phyloP scores from a whole-genome alignment of 2,797 vertebrate genomes.

The Cynodonichthys magdalenae region DNA sequence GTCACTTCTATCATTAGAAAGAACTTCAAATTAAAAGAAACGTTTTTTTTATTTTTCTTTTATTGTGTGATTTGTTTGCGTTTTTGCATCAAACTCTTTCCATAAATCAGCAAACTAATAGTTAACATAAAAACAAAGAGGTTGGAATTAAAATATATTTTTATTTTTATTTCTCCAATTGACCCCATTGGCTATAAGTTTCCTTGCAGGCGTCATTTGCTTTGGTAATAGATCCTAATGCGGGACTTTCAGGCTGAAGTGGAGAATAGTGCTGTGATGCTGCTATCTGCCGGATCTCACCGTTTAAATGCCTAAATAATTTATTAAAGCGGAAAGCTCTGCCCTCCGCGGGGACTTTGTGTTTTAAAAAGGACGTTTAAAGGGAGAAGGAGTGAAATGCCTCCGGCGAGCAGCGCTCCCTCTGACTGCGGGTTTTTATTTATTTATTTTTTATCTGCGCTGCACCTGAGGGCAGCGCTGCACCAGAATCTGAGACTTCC shows the following conservation, averaged over 20 bases:
- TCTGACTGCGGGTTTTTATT: constrained; percentile 50
- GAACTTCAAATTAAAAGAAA: too few species aligned
- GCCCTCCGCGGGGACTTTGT: constrained; percentile 79
- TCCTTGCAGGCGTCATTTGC: constrained; percentile 19
- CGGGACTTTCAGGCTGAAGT: constrained; percentile 46
- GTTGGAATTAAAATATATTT: neutral
- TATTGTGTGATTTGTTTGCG: too few species aligned
- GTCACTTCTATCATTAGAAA: too few species aligned
- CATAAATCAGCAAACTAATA: neutral
- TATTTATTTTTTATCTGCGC: constrained; percentile 66
- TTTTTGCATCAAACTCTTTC: too few species aligned
- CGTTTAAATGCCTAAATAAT: constrained; percentile 85
- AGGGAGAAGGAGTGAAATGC: constrained; percentile 76
- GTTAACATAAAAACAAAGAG: neutral
- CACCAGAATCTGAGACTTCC: constrained; percentile 57
- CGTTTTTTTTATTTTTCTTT: too few species aligned
- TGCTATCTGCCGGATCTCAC: constrained; percentile 74
- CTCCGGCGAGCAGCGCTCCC: constrained; percentile 77
- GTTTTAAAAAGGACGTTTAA: constrained; percentile 82
- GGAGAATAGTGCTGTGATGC: constrained; percentile 56
- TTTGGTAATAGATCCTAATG: constrained; percentile 41
- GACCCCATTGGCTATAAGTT: neutral
- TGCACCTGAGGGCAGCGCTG: constrained; percentile 60
- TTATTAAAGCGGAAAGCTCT: constrained; percentile 78
- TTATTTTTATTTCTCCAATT: neutral